These are phyloP conservation scores for Papilio xuthus DNA, from an alignment of 1,140 invertebrate species.

Conservation along the genomic window DNA sequence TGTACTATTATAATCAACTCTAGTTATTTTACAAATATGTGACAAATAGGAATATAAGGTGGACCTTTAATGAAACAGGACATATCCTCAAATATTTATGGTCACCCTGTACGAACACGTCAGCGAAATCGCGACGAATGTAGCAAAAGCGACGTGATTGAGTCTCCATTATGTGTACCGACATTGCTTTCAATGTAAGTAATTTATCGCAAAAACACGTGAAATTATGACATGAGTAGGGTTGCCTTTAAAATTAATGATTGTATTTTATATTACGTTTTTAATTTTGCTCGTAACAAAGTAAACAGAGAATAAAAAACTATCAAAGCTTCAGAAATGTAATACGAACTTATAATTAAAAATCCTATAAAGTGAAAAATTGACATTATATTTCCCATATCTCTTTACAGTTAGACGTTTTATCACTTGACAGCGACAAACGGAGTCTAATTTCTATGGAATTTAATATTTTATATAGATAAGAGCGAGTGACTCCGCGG, in stretches of 20 bases:
- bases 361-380: too few species aligned
- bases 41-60: neutral
- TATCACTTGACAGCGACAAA: neutral
- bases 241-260: too few species aligned
- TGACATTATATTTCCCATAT: too few species aligned
- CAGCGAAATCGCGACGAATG: neutral
- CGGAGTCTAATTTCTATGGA: neutral
- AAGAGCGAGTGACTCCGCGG: neutral
- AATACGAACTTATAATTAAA: too few species aligned
- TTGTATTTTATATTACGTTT: too few species aligned
- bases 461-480: neutral
- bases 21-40: too few species aligned
- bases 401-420: neutral
- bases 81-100: neutral
- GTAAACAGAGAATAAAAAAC: too few species aligned
- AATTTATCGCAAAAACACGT: neutral
- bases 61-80: neutral
- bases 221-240: neutral
- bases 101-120: neutral
- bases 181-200: neutral
- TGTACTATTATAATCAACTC: too few species aligned
- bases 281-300: too few species aligned
- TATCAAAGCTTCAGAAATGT: too few species aligned
- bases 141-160: conserved; percentile 13
- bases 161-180: neutral